These are phyloP conservation scores for Siderastrea siderea DNA, from an alignment of 92 coral and sea anemone species.

Conservation along the genomic window DNA sequence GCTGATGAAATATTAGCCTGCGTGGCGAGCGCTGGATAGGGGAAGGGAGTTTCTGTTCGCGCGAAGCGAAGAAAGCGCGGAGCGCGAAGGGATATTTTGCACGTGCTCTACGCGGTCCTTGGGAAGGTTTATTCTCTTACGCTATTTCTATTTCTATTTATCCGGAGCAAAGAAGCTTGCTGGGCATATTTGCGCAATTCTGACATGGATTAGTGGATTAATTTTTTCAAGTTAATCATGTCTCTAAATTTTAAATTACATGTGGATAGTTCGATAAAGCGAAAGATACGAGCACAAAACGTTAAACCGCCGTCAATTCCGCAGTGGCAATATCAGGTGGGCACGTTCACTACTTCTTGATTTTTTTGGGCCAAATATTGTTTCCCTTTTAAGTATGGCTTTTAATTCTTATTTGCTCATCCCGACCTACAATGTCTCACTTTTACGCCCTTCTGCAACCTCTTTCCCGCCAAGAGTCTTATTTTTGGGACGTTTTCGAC, in stretches of 20 bases:
- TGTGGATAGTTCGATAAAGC: background rate
- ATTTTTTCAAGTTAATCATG: slow-evolving; percentile 29
- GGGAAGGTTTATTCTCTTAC: background rate
- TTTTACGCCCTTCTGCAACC: background rate
- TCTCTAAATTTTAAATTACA: slow-evolving; percentile 2
- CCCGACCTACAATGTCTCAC: background rate
- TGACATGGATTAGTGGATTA: slow-evolving; percentile 51
- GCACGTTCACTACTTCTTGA: background rate
- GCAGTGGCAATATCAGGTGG: background rate
- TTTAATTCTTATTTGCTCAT: background rate
- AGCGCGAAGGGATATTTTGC: background rate
- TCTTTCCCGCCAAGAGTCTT: too few species aligned
- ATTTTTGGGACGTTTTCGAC: too few species aligned
- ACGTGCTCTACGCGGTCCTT: background rate
- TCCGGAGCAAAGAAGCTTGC: slow-evolving; percentile 36
- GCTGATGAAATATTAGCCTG: background rate
- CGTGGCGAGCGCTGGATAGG: background rate
- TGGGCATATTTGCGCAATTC: slow-evolving; percentile 39
- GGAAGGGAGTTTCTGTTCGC: background rate
- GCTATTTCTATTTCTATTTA: background rate
- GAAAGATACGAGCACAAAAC: background rate
- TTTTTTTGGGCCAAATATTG: background rate
- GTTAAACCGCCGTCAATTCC: background rate
- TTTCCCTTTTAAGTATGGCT: background rate
- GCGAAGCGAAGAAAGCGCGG: background rate